Evolutionary conservation across 2,888 invertebrate species (phyloP).

Genomic region (Camponotus fellah): DNA sequence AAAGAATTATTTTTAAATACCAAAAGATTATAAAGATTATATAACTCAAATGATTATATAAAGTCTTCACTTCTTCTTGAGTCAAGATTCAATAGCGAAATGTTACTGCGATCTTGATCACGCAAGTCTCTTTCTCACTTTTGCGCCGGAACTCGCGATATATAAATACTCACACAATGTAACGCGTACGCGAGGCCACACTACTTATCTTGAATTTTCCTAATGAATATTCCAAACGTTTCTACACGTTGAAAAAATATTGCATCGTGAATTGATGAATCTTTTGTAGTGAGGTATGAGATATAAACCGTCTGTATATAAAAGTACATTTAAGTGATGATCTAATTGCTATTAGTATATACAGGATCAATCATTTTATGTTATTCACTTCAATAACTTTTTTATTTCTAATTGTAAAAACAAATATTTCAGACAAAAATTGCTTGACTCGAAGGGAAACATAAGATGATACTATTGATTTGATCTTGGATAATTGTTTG

Average conservation of each 20-base stretch:
- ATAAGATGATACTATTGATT: too few relatives aligned
- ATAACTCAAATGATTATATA: too few relatives aligned
- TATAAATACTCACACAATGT: not conserved
- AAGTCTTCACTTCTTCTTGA: not conserved
- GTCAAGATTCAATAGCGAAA: not conserved
- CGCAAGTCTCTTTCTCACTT: not conserved
- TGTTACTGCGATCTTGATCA: not conserved
- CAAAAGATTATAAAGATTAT: too few relatives aligned
- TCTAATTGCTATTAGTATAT: not conserved
- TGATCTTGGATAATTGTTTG: too few relatives aligned
- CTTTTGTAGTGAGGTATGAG: not conserved
- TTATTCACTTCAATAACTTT: too few relatives aligned
- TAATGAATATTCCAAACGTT: not conserved
- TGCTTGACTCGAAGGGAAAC: too few relatives aligned
- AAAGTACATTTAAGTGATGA: not conserved
- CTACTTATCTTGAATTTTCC: not conserved
- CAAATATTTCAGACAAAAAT: too few relatives aligned
- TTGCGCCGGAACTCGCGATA: not conserved
- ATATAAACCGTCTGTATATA: not conserved
- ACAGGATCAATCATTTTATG: too few relatives aligned
- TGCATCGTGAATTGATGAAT: not conserved
- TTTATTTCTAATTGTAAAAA: too few relatives aligned
- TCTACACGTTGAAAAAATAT: not conserved
- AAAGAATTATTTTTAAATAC: not conserved
- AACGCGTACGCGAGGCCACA: not conserved